These are phyloP conservation scores for Heliangelus exortis DNA, from an alignment of 2,797 vertebrate genomes.

Conservation along the genomic window DNA sequence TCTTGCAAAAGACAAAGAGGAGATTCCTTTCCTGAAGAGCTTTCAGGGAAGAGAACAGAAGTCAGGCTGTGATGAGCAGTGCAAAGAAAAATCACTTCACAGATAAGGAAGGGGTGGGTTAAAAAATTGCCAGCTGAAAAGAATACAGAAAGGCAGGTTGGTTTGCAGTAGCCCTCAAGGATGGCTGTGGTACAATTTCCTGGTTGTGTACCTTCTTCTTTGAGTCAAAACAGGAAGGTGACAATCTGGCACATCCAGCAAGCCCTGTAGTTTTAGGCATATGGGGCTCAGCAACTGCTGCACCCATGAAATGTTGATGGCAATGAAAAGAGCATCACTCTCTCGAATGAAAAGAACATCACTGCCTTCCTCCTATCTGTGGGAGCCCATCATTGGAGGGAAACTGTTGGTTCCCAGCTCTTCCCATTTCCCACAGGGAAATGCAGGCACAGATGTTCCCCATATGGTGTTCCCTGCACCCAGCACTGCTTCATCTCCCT, in stretches of 20 bases:
- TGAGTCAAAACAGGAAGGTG: neutral
- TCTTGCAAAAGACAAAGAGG: neutral
- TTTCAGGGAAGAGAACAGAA: neutral
- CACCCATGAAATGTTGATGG: rapidly evolving
- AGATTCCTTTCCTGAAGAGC: neutral
- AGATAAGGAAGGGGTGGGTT: neutral
- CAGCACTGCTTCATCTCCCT: neutral
- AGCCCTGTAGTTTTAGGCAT: neutral
- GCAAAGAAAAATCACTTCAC: neutral
- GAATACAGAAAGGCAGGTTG: neutral
- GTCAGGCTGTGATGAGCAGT: neutral
- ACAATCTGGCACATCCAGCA: neutral
- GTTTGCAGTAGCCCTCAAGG: neutral
- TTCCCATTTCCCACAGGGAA: neutral
- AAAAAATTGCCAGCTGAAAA: neutral
- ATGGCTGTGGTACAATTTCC: neutral
- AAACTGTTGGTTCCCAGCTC: neutral
- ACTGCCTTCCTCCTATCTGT: neutral
- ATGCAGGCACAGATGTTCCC: neutral
- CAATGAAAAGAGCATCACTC: neutral
- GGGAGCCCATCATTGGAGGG: neutral
- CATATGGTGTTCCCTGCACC: rapidly evolving
- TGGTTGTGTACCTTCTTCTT: neutral
- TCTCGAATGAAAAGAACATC: neutral
- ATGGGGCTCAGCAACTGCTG: neutral